A percentile compares a stretch with the other conserved stretches of the same genome.
Conservation (phyloP, 2,113 vertebrate species). For the Tauraco erythrolophus region DNA sequence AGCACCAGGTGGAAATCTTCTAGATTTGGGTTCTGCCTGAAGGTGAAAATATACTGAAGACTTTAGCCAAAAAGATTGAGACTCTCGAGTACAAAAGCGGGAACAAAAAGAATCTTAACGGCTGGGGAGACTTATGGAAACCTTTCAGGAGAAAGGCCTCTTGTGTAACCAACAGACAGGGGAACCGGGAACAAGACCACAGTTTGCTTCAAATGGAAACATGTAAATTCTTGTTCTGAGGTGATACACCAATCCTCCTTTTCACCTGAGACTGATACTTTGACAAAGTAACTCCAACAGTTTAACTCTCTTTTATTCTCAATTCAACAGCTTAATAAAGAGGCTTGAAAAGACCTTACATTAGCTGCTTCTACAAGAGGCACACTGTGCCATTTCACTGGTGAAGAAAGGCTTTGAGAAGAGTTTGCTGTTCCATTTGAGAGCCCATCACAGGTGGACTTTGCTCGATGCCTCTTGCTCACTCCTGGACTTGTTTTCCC, state of each 20-base stretch:
- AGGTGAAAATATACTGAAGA: background rate
- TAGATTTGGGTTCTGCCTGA: background rate
- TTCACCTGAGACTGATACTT: background rate
- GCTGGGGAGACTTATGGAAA: background rate
- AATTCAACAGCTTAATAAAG: background rate
- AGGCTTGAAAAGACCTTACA: background rate
- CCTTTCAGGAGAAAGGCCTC: background rate
- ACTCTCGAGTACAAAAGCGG: fast-evolving
- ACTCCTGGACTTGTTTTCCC: background rate
- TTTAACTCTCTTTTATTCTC: background rate
- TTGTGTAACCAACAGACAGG: background rate
- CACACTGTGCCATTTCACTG: background rate
- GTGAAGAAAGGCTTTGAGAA: background rate
- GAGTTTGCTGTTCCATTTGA: background rate
- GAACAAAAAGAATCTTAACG: background rate
- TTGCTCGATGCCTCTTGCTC: background rate
- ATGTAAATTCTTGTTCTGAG: background rate
- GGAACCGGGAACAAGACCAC: background rate
- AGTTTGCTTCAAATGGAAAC: background rate
- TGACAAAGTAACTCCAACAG: background rate
- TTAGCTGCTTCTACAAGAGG: background rate
- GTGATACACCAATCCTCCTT: background rate
- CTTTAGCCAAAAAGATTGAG: background rate
- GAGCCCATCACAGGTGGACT: background rate
- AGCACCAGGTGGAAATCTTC: background rate